phyloP scores from a whole-genome alignment of 1,140 invertebrate genomes.

The Drosophila repletoides region DNA sequence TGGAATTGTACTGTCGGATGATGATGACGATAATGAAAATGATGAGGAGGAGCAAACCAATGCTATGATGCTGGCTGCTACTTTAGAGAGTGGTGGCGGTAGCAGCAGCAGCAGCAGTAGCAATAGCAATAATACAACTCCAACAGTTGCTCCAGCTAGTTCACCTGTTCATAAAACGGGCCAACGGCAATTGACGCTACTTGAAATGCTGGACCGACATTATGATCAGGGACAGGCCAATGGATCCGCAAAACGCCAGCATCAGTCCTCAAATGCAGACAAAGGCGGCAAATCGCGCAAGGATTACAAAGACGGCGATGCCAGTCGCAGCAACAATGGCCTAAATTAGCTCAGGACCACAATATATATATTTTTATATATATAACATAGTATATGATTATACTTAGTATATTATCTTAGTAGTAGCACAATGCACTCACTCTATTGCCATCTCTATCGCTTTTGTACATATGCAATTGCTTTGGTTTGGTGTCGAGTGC shows the following conservation, averaged over 20 bases:
- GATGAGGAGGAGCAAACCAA: conserved; percentile 29
- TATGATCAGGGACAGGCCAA: conserved; percentile 55
- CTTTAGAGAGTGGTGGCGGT: conserved; percentile 13
- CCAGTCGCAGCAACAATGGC: conserved; percentile 12
- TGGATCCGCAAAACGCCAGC: conserved; percentile 55
- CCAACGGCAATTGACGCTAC: conserved; percentile 39
- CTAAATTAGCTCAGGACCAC: not conserved
- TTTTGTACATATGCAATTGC: not conserved
- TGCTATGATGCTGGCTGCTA: conserved; percentile 34
- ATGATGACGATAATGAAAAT: not conserved
- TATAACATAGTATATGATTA: not conserved
- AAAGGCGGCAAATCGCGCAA: conserved; percentile 47
- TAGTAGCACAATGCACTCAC: not conserved
- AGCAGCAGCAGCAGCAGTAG: conserved; percentile 10
- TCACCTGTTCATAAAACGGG: not conserved
- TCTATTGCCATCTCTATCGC: conserved; percentile 31
- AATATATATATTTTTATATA: not conserved
- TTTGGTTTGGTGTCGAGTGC: not conserved
- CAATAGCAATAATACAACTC: not conserved
- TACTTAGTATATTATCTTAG: too few species aligned
- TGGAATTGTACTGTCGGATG: conserved; percentile 1
- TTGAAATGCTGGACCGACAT: conserved; percentile 62
- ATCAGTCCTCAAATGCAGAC: conserved; percentile 13
- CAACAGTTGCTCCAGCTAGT: not conserved
- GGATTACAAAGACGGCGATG: conserved; percentile 39